Evolutionary conservation across 1,140 invertebrate genomes (phyloP).

Genomic region (Drosophila orosa): DNA sequence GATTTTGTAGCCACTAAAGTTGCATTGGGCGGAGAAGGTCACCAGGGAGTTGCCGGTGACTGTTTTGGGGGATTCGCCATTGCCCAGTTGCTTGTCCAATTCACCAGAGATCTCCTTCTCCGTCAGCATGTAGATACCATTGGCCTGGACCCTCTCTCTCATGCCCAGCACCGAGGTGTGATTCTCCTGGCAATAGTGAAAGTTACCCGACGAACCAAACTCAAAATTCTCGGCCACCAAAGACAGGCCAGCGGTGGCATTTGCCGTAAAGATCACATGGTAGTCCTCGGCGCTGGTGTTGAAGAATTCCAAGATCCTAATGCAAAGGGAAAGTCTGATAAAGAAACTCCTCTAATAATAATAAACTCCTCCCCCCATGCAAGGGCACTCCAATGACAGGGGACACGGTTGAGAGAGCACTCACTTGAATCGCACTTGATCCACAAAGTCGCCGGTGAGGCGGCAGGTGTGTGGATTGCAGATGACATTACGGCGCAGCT

Average conservation of each 20-base stretch:
- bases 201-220: conserved; percentile 87
- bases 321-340: conserved; percentile 16
- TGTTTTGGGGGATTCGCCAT: background rate
- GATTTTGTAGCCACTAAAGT: conserved; percentile 97
- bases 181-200: conserved; percentile 95
- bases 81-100: background rate
- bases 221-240: conserved; percentile 92
- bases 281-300: conserved; percentile 93
- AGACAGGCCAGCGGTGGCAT: conserved; percentile 94
- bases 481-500: conserved; percentile 90
- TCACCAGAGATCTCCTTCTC: conserved; percentile 84
- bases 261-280: conserved; percentile 95
- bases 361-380: background rate
- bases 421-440: conserved; percentile 91
- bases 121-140: conserved; percentile 85
- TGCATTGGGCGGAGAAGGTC: conserved; percentile 96
- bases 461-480: conserved; percentile 96
- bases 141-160: conserved; percentile 87
- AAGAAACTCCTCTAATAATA: background rate
- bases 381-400: conserved; percentile 10
- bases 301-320: conserved; percentile 93
- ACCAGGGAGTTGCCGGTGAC: conserved; percentile 88
- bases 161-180: conserved; percentile 98
- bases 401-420: conserved; percentile 48
- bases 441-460: conserved; percentile 91